Evolutionary conservation across 2,113 vertebrate species (phyloP).

Genomic region (Plecotus auritus): DNA sequence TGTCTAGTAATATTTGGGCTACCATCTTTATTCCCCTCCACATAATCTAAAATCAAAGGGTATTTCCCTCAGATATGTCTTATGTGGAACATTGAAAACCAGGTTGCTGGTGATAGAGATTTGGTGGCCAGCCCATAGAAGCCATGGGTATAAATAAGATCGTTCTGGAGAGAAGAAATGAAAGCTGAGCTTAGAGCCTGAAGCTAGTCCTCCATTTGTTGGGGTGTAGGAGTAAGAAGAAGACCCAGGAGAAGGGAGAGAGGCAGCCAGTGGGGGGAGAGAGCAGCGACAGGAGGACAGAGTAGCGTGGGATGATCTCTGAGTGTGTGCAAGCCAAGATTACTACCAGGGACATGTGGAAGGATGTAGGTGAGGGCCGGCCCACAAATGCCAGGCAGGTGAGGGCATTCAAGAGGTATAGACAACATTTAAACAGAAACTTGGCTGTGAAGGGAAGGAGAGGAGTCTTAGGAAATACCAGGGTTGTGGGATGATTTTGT

Average conservation of each 20-base stretch:
- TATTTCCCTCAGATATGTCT: not conserved
- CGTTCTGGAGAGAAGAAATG: not conserved
- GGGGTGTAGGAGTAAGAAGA: rapidly evolving
- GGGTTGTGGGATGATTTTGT: not conserved
- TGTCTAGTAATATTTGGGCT: not conserved
- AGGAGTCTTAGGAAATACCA: not conserved
- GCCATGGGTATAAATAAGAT: no score
- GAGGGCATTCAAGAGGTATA: not conserved
- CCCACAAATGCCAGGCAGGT: rapidly evolving
- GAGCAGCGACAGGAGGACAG: not conserved
- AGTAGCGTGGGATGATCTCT: rapidly evolving
- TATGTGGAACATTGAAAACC: not conserved
- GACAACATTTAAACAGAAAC: not conserved
- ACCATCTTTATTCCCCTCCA: not conserved
- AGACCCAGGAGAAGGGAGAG: not conserved
- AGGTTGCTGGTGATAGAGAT: not conserved
- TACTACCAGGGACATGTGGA: rapidly evolving
- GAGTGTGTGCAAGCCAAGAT: not conserved
- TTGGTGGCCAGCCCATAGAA: not conserved
- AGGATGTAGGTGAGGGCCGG: no score
- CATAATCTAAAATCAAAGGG: not conserved
- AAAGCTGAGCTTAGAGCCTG: not conserved
- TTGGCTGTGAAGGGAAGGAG: not conserved
- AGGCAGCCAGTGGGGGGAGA: not conserved
- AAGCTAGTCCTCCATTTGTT: rapidly evolving